Evolutionary conservation across 2,888 invertebrate species (phyloP).

Genomic region (Taenaris catops): DNA sequence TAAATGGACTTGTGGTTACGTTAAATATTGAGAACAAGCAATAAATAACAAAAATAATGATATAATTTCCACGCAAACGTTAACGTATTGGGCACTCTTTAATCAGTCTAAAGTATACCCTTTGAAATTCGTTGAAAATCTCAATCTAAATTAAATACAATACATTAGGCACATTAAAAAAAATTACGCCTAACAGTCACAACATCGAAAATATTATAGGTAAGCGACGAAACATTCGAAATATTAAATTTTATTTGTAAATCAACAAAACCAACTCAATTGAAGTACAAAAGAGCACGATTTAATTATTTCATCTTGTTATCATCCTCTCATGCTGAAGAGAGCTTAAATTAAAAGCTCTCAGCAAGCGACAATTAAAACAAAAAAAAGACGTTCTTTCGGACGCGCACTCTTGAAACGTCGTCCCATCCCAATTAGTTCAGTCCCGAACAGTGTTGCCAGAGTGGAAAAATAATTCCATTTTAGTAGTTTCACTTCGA

Average conservation of each 20-base stretch:
- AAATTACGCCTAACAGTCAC: no score
- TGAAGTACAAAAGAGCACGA: slow-evolving; percentile 3
- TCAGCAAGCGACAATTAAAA: slow-evolving; percentile 18
- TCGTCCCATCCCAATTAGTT: slow-evolving; percentile 19
- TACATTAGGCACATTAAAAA: no score
- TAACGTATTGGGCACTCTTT: no score
- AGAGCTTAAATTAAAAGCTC: slow-evolving; percentile 15
- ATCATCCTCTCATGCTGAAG: slow-evolving; percentile 7
- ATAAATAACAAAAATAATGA: no score
- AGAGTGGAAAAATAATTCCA: slow-evolving; percentile 23
- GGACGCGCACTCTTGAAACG: slow-evolving; percentile 9
- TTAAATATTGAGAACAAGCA: no score
- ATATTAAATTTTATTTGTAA: not conserved
- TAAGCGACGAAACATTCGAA: no score
- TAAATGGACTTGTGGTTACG: no score
- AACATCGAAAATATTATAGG: no score
- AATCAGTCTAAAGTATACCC: no score
- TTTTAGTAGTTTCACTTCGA: slow-evolving; percentile 6
- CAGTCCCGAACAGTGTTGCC: slow-evolving; percentile 17
- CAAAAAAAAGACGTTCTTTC: slow-evolving; percentile 17
- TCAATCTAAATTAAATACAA: no score
- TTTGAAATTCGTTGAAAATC: no score
- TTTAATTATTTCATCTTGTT: slow-evolving; percentile 10
- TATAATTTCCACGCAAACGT: no score
- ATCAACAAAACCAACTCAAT: slow-evolving; percentile 1